phyloP scores from a whole-genome alignment of 2,113 vertebrate genomes.

The Xyliphius kryptos region DNA sequence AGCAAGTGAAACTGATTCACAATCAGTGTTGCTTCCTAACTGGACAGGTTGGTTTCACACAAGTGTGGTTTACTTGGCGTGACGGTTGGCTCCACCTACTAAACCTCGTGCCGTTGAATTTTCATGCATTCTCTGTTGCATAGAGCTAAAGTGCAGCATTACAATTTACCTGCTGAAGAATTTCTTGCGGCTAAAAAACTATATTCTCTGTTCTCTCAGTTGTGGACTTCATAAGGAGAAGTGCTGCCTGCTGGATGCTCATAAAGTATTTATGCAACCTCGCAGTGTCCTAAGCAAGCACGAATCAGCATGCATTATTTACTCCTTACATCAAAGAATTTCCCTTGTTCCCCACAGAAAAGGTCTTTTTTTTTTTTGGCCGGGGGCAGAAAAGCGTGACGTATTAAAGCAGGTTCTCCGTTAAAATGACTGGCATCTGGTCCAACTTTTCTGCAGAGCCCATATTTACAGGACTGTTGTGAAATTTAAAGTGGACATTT shows the following conservation, averaged over 20 bases:
- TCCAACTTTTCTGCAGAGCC: background rate
- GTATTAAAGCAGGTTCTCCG: background rate
- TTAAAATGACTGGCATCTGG: background rate
- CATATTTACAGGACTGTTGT: background rate
- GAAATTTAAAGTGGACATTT: background rate
- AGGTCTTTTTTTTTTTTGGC: background rate
- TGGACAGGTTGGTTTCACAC: too few species aligned
- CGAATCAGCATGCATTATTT: constrained; percentile 25
- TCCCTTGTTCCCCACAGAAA: background rate
- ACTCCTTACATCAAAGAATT: constrained; percentile 16
- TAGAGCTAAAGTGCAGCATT: too few species aligned
- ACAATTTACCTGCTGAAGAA: background rate
- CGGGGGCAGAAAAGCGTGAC: background rate
- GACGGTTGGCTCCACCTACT: too few species aligned
- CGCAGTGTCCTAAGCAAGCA: constrained; percentile 14
- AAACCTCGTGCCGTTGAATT: too few species aligned
- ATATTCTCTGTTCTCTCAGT: background rate
- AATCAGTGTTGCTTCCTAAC: too few species aligned
- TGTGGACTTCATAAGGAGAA: constrained; percentile 1
- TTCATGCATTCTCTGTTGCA: too few species aligned
- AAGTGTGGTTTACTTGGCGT: too few species aligned
- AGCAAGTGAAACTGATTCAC: too few species aligned
- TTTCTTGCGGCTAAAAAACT: background rate
- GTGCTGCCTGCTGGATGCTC: background rate
- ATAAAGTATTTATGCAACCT: constrained; percentile 32